Evolutionary conservation across 1,140 invertebrate genomes (phyloP).

Genomic region (Ephestia elutella): DNA sequence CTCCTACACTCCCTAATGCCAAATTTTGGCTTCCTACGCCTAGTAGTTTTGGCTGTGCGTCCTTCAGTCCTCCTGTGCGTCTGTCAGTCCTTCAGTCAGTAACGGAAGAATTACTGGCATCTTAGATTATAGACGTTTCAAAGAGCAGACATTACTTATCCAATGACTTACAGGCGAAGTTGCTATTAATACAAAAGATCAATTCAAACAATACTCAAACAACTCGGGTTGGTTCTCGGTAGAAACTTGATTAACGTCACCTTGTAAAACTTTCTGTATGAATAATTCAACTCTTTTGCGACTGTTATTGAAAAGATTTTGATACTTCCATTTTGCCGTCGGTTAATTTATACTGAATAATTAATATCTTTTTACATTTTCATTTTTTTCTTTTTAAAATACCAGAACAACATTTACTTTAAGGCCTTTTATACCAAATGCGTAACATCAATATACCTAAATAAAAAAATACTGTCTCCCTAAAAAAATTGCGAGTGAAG

Average conservation of each 20-base stretch:
- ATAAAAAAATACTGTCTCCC: too few relatives aligned
- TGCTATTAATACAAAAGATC: slow-evolving; percentile 4
- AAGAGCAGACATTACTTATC: neutral
- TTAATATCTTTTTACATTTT: neutral
- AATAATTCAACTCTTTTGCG: slow-evolving; percentile 3
- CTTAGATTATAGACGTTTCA: neutral
- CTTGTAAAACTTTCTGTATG: slow-evolving; percentile 3
- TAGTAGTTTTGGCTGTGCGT: too few relatives aligned
- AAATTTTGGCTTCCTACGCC: too few relatives aligned
- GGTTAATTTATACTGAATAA: neutral
- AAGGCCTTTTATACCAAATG: too few relatives aligned
- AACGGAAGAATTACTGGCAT: too few relatives aligned
- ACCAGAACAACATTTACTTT: too few relatives aligned
- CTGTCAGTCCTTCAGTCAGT: too few relatives aligned
- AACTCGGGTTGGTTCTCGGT: neutral
- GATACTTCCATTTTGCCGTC: neutral
- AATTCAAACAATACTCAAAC: slow-evolving; percentile 4
- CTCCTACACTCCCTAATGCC: too few relatives aligned
- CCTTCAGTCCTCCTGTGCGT: too few relatives aligned
- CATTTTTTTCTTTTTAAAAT: too few relatives aligned
- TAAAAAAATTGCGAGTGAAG: too few relatives aligned
- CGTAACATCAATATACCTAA: too few relatives aligned
- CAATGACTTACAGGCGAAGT: neutral
- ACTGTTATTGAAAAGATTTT: slow-evolving; percentile 2
- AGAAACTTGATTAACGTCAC: slow-evolving; percentile 2